phyloP scores from a whole-genome alignment of 1,140 invertebrate genomes.

The Drosophila jambulina region DNA sequence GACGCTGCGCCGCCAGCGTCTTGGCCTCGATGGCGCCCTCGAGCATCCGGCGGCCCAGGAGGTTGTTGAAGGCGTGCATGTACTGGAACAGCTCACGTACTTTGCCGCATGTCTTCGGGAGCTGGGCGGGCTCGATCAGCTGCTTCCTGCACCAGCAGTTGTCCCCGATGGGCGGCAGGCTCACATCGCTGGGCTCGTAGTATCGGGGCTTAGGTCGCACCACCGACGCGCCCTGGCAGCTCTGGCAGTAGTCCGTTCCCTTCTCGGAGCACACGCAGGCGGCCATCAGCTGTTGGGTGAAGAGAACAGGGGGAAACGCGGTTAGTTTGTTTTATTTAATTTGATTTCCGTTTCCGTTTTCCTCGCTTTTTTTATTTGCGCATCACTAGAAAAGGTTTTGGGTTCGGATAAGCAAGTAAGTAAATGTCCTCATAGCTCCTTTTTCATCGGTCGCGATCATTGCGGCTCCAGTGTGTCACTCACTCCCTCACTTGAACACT shows the following conservation, averaged over 20 bases:
- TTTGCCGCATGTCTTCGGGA: slow-evolving; percentile 79
- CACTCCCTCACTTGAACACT: not conserved
- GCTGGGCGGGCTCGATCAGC: slow-evolving; percentile 74
- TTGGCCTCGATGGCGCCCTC: slow-evolving; percentile 75
- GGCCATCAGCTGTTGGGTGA: slow-evolving; percentile 48
- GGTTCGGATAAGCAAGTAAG: too few relatives aligned
- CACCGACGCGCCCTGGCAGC: slow-evolving; percentile 59
- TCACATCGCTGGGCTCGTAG: slow-evolving; percentile 57
- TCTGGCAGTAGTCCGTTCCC: slow-evolving; percentile 75
- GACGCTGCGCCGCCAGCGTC: slow-evolving; percentile 71
- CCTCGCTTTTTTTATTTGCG: not conserved
- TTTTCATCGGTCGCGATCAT: not conserved
- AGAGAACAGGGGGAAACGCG: not conserved
- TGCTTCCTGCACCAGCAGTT: slow-evolving; percentile 80
- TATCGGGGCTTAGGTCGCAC: slow-evolving; percentile 67
- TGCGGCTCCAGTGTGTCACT: not conserved
- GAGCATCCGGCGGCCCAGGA: slow-evolving; percentile 72
- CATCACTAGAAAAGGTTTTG: not conserved
- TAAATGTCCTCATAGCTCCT: too few relatives aligned
- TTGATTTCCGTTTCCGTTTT: not conserved
- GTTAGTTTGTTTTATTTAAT: not conserved
- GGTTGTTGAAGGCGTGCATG: slow-evolving; percentile 71
- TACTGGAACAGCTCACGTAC: slow-evolving; percentile 82
- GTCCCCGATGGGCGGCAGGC: slow-evolving; percentile 75
- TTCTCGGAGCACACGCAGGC: slow-evolving; percentile 83